Evolutionary conservation across 2,888 invertebrate genomes (phyloP).

Genomic region (Dermolepida albohirtum): DNA sequence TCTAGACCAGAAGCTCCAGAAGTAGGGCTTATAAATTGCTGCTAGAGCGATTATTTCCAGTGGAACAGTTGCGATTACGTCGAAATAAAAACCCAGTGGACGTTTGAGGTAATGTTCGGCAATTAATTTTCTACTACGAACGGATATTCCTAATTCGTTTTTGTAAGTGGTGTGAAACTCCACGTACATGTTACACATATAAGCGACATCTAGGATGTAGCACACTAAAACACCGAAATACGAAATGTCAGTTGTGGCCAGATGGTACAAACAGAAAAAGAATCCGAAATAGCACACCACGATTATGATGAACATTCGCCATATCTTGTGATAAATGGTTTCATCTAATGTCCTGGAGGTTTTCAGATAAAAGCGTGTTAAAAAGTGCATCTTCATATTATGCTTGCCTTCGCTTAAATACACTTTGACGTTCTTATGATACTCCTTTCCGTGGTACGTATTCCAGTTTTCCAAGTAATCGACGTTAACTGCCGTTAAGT

Average conservation of each 20-base stretch:
- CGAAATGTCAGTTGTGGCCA: background rate
- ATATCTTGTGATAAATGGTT: constrained; percentile 12
- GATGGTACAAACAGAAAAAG: constrained; percentile 33
- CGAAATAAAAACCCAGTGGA: constrained; percentile 47
- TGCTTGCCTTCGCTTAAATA: background rate
- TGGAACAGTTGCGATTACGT: constrained; percentile 46
- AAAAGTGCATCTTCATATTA: background rate
- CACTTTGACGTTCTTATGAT: background rate
- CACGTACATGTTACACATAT: constrained; percentile 47
- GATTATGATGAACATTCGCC: constrained; percentile 24
- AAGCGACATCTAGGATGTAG: constrained; percentile 48
- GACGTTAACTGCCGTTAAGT: constrained; percentile 44
- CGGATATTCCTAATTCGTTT: constrained; percentile 49
- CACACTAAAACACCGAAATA: constrained; percentile 1
- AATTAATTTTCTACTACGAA: constrained; percentile 45
- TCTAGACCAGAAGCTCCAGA: constrained; percentile 44
- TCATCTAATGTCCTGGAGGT: constrained; percentile 16
- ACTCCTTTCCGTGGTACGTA: background rate
- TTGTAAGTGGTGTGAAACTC: constrained; percentile 48
- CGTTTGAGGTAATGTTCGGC: constrained; percentile 43
- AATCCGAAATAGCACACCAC: constrained; percentile 37
- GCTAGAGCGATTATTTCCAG: constrained; percentile 45
- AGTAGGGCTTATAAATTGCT: constrained; percentile 9
- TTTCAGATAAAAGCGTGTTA: constrained; percentile 1
- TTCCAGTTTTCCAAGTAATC: constrained; percentile 46